These are phyloP conservation scores for Myotis lucifugus DNA, from an alignment of 2,113 vertebrate genomes.

Conservation along the genomic window DNA sequence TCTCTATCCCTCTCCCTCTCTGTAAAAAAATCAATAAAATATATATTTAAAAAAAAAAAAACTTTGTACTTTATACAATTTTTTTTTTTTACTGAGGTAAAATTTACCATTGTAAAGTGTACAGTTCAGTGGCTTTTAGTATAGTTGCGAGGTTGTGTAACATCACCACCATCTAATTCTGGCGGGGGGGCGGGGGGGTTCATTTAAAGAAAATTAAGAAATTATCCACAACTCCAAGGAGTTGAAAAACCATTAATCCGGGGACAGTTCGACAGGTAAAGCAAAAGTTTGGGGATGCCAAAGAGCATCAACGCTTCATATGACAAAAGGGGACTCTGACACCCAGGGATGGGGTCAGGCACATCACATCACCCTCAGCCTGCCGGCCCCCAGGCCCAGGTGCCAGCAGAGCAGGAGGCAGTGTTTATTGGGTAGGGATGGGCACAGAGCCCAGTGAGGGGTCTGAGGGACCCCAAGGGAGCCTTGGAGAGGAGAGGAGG, in stretches of 20 bases:
- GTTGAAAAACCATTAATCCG: background rate
- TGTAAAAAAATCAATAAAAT: too few species aligned
- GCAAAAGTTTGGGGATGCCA: too few species aligned
- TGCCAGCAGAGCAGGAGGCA: too few species aligned
- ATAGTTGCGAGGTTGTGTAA: background rate
- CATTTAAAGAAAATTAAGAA: background rate
- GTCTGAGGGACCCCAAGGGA: background rate
- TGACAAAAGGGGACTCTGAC: background rate
- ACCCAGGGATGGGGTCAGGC: background rate
- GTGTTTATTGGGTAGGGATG: background rate
- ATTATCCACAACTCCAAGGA: background rate
- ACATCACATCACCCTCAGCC: background rate
- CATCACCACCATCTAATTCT: background rate
- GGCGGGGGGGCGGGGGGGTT: background rate
- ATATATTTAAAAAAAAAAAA: background rate
- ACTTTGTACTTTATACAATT: background rate
- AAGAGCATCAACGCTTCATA: accelerated
- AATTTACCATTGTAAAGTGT: background rate
- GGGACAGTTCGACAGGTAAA: background rate
- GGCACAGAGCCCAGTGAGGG: background rate
- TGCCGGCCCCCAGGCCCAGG: background rate
- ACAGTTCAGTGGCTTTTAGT: background rate
- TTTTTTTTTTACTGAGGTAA: background rate
- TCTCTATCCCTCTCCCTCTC: too few species aligned
- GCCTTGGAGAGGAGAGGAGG: background rate